Conservation (phyloP, 1,140 invertebrate genomes). For the Anastatus disparis region DNA sequence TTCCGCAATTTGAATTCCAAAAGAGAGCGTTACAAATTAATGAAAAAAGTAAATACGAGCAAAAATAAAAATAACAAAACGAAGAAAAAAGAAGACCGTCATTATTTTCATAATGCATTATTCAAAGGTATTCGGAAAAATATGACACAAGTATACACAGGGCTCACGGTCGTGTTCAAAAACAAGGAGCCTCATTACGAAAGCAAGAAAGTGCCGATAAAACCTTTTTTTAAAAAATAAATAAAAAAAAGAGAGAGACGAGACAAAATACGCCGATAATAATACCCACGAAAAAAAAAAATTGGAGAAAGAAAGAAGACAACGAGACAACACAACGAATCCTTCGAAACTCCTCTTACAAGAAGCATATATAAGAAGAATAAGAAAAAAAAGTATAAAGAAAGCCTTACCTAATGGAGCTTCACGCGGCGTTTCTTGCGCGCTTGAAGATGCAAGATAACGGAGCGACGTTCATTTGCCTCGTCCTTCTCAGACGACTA, state of each 20-base stretch:
- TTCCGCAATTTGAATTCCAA: too few species aligned
- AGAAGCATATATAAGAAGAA: too few species aligned
- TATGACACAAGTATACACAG: not conserved
- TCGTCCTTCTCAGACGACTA: not conserved
- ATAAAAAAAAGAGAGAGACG: constrained; percentile 10
- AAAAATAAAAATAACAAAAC: too few species aligned
- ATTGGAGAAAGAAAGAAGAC: not conserved
- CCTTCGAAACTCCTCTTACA: constrained; percentile 6
- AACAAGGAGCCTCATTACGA: constrained; percentile 24
- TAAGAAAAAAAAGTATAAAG: too few species aligned
- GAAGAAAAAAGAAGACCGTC: not conserved
- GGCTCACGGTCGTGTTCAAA: constrained; percentile 4
- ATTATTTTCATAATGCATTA: not conserved
- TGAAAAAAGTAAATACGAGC: too few species aligned
- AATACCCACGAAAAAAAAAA: constrained; percentile 7
- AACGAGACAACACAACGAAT: not conserved
- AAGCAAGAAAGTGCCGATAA: constrained; percentile 5
- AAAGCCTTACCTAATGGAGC: constrained; percentile 24
- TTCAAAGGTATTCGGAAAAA: not conserved
- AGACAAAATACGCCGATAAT: constrained; percentile 11
- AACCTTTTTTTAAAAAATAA: too few species aligned
- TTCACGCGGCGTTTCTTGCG: constrained; percentile 30
- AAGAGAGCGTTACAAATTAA: too few species aligned
- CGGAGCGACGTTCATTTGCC: constrained; percentile 10
- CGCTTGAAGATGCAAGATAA: constrained; percentile 34